A percentile compares a stretch with the other conserved stretches of the same genome.
Evolutionary conservation across 1,140 invertebrate genomes (phyloP).

Genomic region (Trichogramma pretiosum): DNA sequence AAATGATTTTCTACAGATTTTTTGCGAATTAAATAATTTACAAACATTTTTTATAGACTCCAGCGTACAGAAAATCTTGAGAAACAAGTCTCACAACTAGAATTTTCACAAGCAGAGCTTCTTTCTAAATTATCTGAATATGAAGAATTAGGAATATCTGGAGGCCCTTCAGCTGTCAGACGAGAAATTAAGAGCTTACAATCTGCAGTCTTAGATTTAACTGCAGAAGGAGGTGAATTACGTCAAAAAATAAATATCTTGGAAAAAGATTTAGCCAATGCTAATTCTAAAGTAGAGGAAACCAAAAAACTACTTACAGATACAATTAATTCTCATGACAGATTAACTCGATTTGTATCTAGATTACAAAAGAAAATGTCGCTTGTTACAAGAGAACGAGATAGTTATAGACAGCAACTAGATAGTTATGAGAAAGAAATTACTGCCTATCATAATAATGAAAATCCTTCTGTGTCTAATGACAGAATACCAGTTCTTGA

Average conservation of each 20-base stretch:
- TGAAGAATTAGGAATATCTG: constrained; percentile 35
- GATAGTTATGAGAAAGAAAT: constrained; percentile 77
- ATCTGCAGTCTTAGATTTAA: constrained; percentile 33
- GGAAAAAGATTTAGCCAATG: constrained; percentile 27
- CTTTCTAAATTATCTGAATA: constrained; percentile 33
- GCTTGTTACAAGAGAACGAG: constrained; percentile 66
- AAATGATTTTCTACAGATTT: neutral
- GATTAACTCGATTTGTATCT: constrained; percentile 41
- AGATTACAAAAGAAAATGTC: constrained; percentile 48
- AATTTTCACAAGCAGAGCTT: constrained; percentile 29
- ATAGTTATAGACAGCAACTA: constrained; percentile 64
- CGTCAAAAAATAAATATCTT: constrained; percentile 31
- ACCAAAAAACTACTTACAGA: constrained; percentile 33
- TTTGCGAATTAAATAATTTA: neutral
- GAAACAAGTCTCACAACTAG: constrained; percentile 28
- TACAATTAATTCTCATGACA: constrained; percentile 30
- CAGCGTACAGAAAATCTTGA: constrained; percentile 37
- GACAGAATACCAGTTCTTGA: constrained; percentile 37
- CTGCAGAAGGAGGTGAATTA: constrained; percentile 36
- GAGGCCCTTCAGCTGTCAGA: constrained; percentile 30
- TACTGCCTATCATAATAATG: constrained; percentile 34
- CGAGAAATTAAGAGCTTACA: constrained; percentile 40
- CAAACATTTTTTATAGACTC: constrained; percentile 24
- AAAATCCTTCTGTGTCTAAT: constrained; percentile 23
- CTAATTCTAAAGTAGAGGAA: constrained; percentile 34